Base-by-base conservation (phyloP, 2,113 vertebrate genomes). In the Mellivora capensis region DNA sequence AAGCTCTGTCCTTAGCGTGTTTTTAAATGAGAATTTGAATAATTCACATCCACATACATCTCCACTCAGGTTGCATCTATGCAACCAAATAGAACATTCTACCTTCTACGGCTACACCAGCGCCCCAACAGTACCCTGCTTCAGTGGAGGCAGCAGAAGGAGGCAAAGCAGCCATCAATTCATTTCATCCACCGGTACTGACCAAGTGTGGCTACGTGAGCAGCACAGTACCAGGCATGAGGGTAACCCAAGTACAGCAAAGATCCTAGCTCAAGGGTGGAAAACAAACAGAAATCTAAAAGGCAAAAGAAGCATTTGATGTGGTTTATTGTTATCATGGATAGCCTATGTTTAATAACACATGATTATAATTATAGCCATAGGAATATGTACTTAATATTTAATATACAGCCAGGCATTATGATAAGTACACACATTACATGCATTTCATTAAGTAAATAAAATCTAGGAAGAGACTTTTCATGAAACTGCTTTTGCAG, bases 21-120 rank as follows among this genome's bases (percentile, higher is more conserved):
- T 96, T 91, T 83, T 71, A 96, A 69, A 87, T 82, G 85, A 92
- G 21, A 94, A 95, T 69, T 90, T 95, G 87, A 90, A 86, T 44
- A 91, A 62, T 91, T 88, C 72, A 49, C 23, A 57, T 10, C 61
- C 57, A 69, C 11, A 37, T 21, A 80, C 47, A 34, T 52, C 29
- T 12, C 6, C n/a, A 61, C 13, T 81, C 61, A 89, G 20, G 42
- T 77, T 64, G 71, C 21, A 69, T 25, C 18, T 42, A 44, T 23
- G 42, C 0, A 39, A 47, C 20, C 71, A 88, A 88, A 71, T 34
- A 79, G 15, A 91, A 11, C 49, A 44, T 37, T 67, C 79, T 23
- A 74, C 27, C 79, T 87, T 44, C 18, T 12, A 21, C 0, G 31
- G 64, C 6, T 34, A 25, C 21, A 9, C 6, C 27, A 49, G 34